These are phyloP conservation scores for Vombatus ursinus DNA, from an alignment of 2,113 vertebrate species.

Conservation along the genomic window DNA sequence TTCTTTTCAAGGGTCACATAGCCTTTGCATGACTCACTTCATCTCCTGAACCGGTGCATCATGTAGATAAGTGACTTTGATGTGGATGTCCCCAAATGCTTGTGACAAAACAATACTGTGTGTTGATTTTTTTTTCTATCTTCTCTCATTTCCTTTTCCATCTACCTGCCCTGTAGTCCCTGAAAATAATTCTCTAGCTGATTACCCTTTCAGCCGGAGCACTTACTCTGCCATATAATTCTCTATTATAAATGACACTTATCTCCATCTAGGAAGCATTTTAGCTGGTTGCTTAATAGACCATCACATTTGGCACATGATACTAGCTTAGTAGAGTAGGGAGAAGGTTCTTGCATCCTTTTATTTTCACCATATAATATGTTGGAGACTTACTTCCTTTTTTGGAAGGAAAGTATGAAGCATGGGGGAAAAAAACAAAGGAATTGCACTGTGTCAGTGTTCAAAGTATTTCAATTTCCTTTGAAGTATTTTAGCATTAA, in stretches of 20 bases:
- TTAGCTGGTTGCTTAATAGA: constrained; percentile 2
- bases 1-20: neutral
- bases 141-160: neutral
- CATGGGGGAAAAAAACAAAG: neutral
- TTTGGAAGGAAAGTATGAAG: neutral
- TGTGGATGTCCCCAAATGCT: constrained; percentile 12
- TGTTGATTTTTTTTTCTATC: neutral
- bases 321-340: constrained; percentile 3
- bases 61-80: constrained; percentile 20
- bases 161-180: neutral
- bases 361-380: neutral
- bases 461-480: neutral
- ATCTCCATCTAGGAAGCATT: constrained; percentile 43
- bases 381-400: neutral
- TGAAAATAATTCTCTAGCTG: constrained; percentile 17
- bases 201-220: constrained; percentile 5
- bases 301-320: neutral
- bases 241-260: constrained; percentile 22
- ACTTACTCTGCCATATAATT: constrained; percentile 35
- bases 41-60: neutral
- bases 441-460: neutral
- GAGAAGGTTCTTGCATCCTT: neutral
- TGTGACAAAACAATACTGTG: neutral
- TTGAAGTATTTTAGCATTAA: neutral
- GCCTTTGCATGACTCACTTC: neutral